These are phyloP conservation scores for Octonoba sinensis DNA, from an alignment of 2,888 invertebrate species.

Conservation along the genomic window DNA sequence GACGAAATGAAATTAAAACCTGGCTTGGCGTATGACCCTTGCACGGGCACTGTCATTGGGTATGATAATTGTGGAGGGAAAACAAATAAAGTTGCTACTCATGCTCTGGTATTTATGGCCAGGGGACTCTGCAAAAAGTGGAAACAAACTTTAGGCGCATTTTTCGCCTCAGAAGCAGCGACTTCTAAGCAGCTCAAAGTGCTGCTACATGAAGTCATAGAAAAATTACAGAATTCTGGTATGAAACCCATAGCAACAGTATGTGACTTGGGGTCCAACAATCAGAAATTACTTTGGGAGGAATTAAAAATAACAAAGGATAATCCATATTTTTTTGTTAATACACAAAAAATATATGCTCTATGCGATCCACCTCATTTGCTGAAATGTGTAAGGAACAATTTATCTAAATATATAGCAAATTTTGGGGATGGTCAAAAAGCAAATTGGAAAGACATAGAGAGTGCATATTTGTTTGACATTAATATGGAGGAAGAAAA, in stretches of 20 bases:
- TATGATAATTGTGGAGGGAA: not conserved
- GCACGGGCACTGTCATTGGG: not conserved
- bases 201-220: not conserved
- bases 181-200: not conserved
- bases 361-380: not conserved
- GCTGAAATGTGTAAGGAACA: not conserved
- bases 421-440: not conserved
- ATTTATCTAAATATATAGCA: not conserved
- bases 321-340: not conserved
- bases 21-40: not conserved
- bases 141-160: not conserved
- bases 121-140: not conserved
- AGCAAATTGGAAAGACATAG: not conserved
- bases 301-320: not conserved
- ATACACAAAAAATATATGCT: not conserved
- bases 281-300: not conserved
- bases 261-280: not conserved
- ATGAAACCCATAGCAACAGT: not conserved
- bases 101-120: constrained; percentile 1
- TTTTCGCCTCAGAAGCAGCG: not conserved
- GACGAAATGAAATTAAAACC: constrained; percentile 5
- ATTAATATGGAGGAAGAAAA: not conserved
- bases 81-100: not conserved
- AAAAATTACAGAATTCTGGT: not conserved
- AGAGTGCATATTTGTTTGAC: not conserved